phyloP scores from a whole-genome alignment of 1,140 invertebrate genomes.

The Antheraea mylitta region DNA sequence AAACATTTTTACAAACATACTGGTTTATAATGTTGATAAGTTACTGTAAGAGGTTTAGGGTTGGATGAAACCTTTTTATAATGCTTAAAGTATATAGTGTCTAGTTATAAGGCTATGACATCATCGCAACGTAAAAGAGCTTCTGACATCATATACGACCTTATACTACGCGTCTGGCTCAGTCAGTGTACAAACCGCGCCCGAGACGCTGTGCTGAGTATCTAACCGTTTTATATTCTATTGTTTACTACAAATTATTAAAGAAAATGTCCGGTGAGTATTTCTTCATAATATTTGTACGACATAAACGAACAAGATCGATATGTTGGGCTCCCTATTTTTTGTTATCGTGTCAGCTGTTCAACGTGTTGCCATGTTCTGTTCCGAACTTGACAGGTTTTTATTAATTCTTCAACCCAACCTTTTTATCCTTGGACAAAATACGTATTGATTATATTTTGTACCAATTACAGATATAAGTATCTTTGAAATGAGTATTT shows the following conservation, averaged over 20 bases:
- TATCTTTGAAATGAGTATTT: neutral
- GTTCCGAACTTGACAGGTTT: neutral
- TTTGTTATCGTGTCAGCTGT: neutral
- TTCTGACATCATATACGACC: constrained; percentile 2
- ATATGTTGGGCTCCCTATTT: neutral
- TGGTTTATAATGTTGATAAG: too few species aligned
- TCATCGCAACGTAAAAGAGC: neutral
- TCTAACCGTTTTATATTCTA: neutral
- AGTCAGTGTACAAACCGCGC: neutral
- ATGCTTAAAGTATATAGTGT: neutral
- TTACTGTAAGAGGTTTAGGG: neutral
- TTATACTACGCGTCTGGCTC: neutral
- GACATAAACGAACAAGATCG: neutral
- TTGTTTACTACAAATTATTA: neutral
- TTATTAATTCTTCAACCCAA: neutral
- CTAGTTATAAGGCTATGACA: neutral
- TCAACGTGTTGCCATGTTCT: neutral
- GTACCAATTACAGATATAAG: neutral
- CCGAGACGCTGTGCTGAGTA: neutral
- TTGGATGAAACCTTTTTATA: neutral
- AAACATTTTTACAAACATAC: too few species aligned
- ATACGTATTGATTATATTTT: neutral
- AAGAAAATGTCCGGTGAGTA: neutral
- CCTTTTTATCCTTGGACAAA: neutral
- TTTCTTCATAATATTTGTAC: neutral